Percentiles rank a stretch among this genome's conserved stretches.
Evolutionary conservation across 2,113 vertebrate genomes (phyloP).

Genomic region (Heptranchias perlo): DNA sequence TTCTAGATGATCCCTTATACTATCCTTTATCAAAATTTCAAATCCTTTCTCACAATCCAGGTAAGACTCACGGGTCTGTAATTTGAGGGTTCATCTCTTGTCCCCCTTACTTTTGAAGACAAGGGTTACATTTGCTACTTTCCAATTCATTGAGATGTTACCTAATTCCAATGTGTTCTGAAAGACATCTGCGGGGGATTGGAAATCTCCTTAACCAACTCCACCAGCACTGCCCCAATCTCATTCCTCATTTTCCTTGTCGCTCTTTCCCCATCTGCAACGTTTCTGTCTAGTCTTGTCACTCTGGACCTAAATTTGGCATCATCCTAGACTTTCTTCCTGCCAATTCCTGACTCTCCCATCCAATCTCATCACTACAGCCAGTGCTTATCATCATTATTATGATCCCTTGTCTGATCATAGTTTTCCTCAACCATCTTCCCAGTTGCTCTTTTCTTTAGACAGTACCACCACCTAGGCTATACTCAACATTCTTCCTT

Average conservation of each 20-base stretch:
- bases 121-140: neutral
- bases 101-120: neutral
- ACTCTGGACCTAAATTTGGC: neutral
- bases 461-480: neutral
- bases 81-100: neutral
- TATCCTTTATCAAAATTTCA: neutral
- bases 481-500: neutral
- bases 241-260: neutral
- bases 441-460: neutral
- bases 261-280: too few relatives aligned
- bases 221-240: too few relatives aligned
- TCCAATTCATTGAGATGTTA: neutral
- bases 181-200: neutral
- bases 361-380: neutral
- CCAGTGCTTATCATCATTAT: neutral
- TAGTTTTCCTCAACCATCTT: neutral
- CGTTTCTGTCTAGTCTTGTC: neutral
- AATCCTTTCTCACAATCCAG: neutral
- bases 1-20: neutral
- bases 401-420: neutral
- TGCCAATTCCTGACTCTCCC: neutral
- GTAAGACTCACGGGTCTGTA: neutral
- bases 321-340: neutral
- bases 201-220: too few relatives aligned
- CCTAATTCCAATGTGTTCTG: neutral